Evolutionary conservation across 2,113 vertebrate species (phyloP).

Genomic region (Dolichallabes microphthalmus): DNA sequence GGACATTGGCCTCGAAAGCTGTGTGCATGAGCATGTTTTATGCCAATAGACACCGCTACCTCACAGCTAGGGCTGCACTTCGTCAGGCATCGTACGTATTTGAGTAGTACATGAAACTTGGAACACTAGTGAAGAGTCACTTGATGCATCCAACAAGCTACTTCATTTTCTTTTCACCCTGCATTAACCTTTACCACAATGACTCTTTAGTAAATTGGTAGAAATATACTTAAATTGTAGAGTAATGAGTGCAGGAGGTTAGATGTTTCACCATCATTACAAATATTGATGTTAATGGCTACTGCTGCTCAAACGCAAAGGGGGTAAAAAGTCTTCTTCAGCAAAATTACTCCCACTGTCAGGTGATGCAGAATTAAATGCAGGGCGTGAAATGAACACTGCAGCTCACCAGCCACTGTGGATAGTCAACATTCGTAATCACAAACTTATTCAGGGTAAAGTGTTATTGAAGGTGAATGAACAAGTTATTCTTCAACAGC

Average conservation of each 20-base stretch:
- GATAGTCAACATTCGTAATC: not conserved
- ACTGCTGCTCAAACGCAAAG: not conserved
- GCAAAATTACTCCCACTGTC: not conserved
- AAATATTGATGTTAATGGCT: not conserved
- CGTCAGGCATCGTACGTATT: not conserved
- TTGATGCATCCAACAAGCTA: not conserved
- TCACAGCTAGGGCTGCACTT: not conserved
- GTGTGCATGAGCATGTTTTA: conserved; percentile 24
- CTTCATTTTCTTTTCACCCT: not conserved
- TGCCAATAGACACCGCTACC: not conserved
- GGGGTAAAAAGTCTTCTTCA: not conserved
- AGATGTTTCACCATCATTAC: not conserved
- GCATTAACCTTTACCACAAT: not conserved
- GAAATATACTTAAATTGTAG: not conserved
- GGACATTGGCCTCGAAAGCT: conserved; percentile 30
- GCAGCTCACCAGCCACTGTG: not conserved
- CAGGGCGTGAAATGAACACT: not conserved
- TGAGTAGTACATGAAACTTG: not conserved
- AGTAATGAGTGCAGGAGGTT: not conserved
- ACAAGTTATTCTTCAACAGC: not conserved
- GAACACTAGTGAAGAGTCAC: not conserved
- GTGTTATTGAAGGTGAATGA: not conserved
- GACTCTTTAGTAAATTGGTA: not conserved
- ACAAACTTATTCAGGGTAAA: not conserved
- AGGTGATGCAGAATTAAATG: not conserved